Evolutionary conservation across 2,113 vertebrate genomes (phyloP), one percentile per base, ranked within the genome.

Genomic region (Galbula dea): DNA sequence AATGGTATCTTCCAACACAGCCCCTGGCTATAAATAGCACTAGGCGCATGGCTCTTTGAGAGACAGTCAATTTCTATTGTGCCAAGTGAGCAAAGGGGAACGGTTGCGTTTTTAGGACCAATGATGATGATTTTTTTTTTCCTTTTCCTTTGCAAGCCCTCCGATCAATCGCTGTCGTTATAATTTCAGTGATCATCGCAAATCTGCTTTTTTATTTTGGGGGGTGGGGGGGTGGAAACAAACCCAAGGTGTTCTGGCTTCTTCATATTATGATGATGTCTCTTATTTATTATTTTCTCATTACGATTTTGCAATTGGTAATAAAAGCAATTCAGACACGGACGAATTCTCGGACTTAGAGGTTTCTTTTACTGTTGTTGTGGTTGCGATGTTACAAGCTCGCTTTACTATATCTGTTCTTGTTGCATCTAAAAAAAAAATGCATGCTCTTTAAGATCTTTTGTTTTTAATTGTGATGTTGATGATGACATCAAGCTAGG

Each of bases 1-100:
- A 96, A 97, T 99, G 99, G 99, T 99, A 98, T 96, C 94, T 97
- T 98, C 98, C 98, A 97, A 89, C 81, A 74, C 97, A 97, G 86
- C 94, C 93, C 92, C 77, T 87, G 83, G 97, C 97, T 98, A 98
- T 98, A 98, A 98, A 98, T 98, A 98, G 97, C 97, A 97, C 95
- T 91, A 96, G 97, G 98, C 97, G 98, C 98, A 98, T 98, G 98
- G 97, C 96, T 98, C 96, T 97, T 98, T 54, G 96, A 96, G 97
- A 98, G 97, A 96, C 90, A 97, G 96, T 97, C 97, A 97, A 96
- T 97, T 97, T 97, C 97, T 96, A 97, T 97, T 97, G 97, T 98
- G 97, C 96, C 95, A 97, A 95, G 97, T 96, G 97, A 96, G 96
- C 95, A 90, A 95, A 94, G 88, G 97, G 92, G 94, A 96, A 95